These are phyloP conservation scores for Bhutanitis thaidina DNA, from an alignment of 2,888 invertebrate species.

Conservation along the genomic window DNA sequence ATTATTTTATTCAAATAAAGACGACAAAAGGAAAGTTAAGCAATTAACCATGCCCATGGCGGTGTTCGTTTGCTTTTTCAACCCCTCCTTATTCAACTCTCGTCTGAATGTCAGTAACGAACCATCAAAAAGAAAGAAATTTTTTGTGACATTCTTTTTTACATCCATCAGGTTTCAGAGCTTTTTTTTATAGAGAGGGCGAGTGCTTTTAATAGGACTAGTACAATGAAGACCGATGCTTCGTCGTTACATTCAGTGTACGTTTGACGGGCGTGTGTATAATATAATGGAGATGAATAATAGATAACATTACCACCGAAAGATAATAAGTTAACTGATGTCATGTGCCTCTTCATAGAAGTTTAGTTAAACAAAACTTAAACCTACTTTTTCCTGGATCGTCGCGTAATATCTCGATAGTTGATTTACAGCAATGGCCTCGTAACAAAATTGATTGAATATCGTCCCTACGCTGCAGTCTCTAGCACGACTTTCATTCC, in stretches of 20 bases:
- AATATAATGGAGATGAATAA: too few species aligned
- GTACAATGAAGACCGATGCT: constrained; percentile 23
- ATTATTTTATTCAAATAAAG: too few species aligned
- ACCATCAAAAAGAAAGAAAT: constrained; percentile 26
- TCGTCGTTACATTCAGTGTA: constrained; percentile 9
- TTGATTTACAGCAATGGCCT: constrained; percentile 15
- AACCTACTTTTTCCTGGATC: neutral
- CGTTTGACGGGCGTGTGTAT: too few species aligned
- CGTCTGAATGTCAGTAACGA: constrained; percentile 21
- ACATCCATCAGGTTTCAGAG: constrained; percentile 33
- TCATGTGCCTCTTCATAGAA: too few species aligned
- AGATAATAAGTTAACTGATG: too few species aligned
- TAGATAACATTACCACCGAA: too few species aligned
- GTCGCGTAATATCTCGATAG: constrained; percentile 9
- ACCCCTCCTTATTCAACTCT: constrained; percentile 24
- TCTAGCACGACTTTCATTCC: neutral
- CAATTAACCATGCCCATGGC: neutral
- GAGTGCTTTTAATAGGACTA: constrained; percentile 31
- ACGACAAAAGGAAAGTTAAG: neutral
- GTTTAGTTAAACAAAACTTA: neutral
- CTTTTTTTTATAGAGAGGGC: constrained; percentile 29
- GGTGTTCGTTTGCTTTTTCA: neutral
- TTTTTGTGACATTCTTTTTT: constrained; percentile 26
- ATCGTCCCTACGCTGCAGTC: constrained; percentile 11
- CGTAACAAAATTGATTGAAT: constrained; percentile 20